Evolutionary conservation across 2,888 invertebrate species (phyloP).

Genomic region (Xanthorhoe designata): DNA sequence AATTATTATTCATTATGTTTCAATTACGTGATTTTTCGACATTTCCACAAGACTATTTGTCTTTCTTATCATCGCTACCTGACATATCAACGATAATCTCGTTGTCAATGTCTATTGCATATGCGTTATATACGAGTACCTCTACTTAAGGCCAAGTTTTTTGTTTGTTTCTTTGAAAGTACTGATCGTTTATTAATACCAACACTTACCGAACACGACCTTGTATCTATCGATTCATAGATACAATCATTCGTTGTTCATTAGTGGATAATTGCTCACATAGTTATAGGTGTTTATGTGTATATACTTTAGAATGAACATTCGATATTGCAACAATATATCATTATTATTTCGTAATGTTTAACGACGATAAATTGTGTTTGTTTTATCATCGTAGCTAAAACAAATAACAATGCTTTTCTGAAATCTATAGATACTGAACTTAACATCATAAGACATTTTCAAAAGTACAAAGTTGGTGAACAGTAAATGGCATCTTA

Average conservation of each 20-base stretch:
- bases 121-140: slow-evolving; percentile 7
- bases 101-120: slow-evolving; percentile 8
- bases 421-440: background rate
- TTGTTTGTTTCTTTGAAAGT: slow-evolving; percentile 9
- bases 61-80: slow-evolving; percentile 46
- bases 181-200: slow-evolving; percentile 7
- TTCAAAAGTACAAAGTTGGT: background rate
- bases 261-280: slow-evolving; percentile 44
- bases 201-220: slow-evolving; percentile 49
- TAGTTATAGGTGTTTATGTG: slow-evolving; percentile 4
- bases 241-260: slow-evolving; percentile 50
- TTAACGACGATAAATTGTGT: slow-evolving; percentile 1
- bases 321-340: slow-evolving; percentile 18
- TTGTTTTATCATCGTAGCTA: background rate
- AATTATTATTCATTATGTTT: slow-evolving; percentile 54
- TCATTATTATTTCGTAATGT: slow-evolving; percentile 15
- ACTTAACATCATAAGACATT: background rate
- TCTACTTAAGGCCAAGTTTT: slow-evolving; percentile 15
- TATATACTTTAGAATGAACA: slow-evolving; percentile 7
- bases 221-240: slow-evolving; percentile 53
- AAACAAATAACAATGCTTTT: background rate
- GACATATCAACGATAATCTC: slow-evolving; percentile 42
- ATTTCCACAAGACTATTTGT: slow-evolving; percentile 49
- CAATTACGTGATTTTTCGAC: slow-evolving; percentile 55
- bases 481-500: slow-evolving; percentile 11